These are phyloP conservation scores for Hydropotes inermis DNA, from an alignment of 2,113 vertebrate genomes.

Conservation along the genomic window DNA sequence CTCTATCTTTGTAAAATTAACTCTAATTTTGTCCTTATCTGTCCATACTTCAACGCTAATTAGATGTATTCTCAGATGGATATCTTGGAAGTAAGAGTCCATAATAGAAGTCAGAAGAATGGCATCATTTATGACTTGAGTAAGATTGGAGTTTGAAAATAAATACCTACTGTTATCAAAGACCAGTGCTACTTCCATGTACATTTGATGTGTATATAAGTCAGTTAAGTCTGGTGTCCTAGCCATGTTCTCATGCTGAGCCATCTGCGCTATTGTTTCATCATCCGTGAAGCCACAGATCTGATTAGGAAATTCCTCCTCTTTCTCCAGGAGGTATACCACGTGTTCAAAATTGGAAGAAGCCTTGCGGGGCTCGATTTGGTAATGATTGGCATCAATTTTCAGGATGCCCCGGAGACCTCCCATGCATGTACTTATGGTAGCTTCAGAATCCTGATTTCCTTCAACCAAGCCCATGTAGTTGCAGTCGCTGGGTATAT, in stretches of 20 bases:
- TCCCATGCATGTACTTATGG: slow-evolving; percentile 21
- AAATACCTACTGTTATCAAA: neutral
- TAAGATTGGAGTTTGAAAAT: neutral
- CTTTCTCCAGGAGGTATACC: neutral
- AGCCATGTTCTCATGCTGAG: neutral
- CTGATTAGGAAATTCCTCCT: neutral
- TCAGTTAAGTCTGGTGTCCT: neutral
- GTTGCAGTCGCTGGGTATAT: neutral
- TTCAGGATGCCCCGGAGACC: slow-evolving; percentile 27
- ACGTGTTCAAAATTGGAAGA: slow-evolving; percentile 21
- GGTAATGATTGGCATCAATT: neutral
- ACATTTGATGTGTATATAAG: neutral
- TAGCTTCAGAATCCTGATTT: neutral
- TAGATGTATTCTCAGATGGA: neutral
- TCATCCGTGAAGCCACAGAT: neutral
- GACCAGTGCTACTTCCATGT: neutral
- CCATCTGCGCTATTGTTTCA: accelerated
- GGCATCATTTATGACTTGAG: neutral
- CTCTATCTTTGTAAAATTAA: neutral
- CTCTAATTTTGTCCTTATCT: neutral
- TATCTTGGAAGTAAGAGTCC: neutral
- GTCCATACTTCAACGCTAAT: neutral
- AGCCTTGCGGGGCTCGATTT: slow-evolving; percentile 19
- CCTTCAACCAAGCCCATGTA: slow-evolving; percentile 17
- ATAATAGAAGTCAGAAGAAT: neutral